Conservation (phyloP, 1,140 invertebrate genomes). For the Drepana arcuata region DNA sequence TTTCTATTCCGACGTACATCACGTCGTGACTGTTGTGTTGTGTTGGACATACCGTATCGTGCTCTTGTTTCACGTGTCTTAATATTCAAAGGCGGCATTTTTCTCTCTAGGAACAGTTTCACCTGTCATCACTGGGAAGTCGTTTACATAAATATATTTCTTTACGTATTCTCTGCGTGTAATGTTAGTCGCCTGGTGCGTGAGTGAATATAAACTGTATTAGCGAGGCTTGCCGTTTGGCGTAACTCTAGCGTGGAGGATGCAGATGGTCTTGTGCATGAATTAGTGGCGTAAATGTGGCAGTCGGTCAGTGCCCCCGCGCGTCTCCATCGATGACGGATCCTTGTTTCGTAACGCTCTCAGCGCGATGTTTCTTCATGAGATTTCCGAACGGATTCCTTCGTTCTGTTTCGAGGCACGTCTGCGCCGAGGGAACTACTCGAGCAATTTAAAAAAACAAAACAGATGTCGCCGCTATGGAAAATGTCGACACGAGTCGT, state of each 20-base stretch:
- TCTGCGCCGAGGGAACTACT: constrained; percentile 9
- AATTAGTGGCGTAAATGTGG: constrained; percentile 62
- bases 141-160: constrained; percentile 47
- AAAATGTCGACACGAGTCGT: constrained; percentile 33
- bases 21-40: constrained; percentile 23
- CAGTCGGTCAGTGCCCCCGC: constrained; percentile 62
- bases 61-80: constrained; percentile 14
- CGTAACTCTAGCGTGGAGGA: constrained; percentile 34
- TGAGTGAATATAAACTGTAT: constrained; percentile 46
- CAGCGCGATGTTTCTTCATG: no score
- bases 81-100: constrained; percentile 26
- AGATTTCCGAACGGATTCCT: constrained; percentile 30
- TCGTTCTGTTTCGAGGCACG: constrained; percentile 27
- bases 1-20: constrained; percentile 20
- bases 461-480: constrained; percentile 30
- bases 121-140: constrained; percentile 32
- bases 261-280: constrained; percentile 56
- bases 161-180: constrained; percentile 46
- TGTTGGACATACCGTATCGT: constrained; percentile 14
- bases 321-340: constrained; percentile 47
- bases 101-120: constrained; percentile 35
- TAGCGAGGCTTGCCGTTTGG: constrained; percentile 24
- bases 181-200: constrained; percentile 16
- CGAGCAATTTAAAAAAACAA: constrained; percentile 11
- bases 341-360: constrained; percentile 48